Evolutionary conservation across 2,888 invertebrate genomes (phyloP), one percentile per base, ranked within the genome.

Genomic region (Pardosa pseudoannulata): DNA sequence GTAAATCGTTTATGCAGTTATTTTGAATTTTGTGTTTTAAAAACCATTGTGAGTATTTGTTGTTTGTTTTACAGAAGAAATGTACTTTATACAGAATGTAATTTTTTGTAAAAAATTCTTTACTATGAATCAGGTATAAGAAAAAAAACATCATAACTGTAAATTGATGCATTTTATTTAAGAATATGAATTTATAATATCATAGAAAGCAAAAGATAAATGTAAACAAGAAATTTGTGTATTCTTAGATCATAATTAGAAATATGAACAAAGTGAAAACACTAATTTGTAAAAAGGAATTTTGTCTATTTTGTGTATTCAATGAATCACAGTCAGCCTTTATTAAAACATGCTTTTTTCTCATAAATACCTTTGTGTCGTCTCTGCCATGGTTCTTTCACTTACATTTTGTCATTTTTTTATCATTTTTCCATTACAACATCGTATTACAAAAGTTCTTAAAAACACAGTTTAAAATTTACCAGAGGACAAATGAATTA

Each of bases 291-390:
- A 86, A 79, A 86, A 86, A 86, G 56, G 79, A 79, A 73, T 79
- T 79, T 86, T 81, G 82, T 88, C 88, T 88, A 88, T 88, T 88
- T 88, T 88, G 82, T 88, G 88, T 88, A 88, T 82, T 36, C 56
- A 76, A 80, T 79, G 64, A 81, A 41, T 64, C 72, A 79, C 73
- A 62, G 72, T 39, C 79, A 74, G 78, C 80, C 88, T 88, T 88
- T 88, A 88, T 74, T 88, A 88, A 88, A 88, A 82, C 68, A 80
- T 81, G 79, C 70, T 82, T 82, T 88, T 82, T 74, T 78, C 73
- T 79, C 56, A 56, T 32, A 73, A 31, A 41, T 50, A 29, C 28
- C 36, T 36, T 5, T 36, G 36, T 36, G 36, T 36, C 9, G n/a
- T n/a, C n/a, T n/a, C n/a, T n/a, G n/a, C n/a, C n/a, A n/a, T n/a